Evolutionary conservation across 2,888 invertebrate species (phyloP).

Genomic region (Bugula neritina): DNA sequence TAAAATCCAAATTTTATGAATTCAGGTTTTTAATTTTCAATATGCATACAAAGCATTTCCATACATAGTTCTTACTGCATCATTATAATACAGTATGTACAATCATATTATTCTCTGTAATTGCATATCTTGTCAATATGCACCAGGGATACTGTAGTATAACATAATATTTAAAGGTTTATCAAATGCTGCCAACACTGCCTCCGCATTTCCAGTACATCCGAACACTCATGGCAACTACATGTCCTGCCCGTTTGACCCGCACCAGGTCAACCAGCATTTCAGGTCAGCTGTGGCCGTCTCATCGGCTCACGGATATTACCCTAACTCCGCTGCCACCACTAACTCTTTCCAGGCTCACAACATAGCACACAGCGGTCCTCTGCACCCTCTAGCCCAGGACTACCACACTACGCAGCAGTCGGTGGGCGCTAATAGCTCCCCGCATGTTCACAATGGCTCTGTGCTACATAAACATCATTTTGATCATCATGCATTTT

Average conservation of each 20-base stretch:
- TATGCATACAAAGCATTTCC: no score
- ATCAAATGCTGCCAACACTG: conserved; percentile 21
- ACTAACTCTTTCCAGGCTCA: neutral
- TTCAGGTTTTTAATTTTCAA: no score
- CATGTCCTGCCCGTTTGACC: conserved; percentile 12
- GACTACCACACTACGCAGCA: conserved; percentile 13
- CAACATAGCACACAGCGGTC: neutral
- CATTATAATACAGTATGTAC: no score
- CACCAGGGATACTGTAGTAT: no score
- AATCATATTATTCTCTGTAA: no score
- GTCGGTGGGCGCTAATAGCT: no score
- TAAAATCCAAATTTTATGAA: no score
- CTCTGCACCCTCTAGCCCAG: neutral
- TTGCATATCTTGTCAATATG: no score
- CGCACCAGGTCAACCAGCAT: neutral
- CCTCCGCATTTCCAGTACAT: conserved; percentile 11
- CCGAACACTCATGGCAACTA: neutral
- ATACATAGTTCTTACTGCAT: no score
- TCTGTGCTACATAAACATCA: neutral
- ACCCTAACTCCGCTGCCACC: neutral
- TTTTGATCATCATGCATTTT: neutral
- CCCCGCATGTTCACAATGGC: neutral
- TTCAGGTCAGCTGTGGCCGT: neutral
- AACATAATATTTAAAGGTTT: neutral
- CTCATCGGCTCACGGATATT: neutral